Evolutionary conservation across 1,140 invertebrate species (phyloP), one percentile per base, ranked within the genome.

Genomic region (Oryctes rhinoceros): DNA sequence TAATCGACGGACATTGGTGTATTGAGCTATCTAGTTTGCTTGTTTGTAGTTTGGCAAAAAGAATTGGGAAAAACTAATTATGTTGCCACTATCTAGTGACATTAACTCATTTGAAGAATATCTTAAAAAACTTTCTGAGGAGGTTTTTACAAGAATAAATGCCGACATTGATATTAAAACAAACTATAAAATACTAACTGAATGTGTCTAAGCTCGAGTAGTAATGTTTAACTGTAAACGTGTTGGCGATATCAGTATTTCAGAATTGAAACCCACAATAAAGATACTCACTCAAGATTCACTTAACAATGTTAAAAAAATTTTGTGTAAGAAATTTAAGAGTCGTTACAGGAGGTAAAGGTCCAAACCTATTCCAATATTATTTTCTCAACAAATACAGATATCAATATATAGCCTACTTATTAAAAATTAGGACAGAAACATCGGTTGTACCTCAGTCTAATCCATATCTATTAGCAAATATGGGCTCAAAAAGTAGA

Each of bases 401-500:
- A 65, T n/a, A n/a, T n/a, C n/a, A 65, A 65, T 65, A 5, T 65
- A 65, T 65, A 79, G 39, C 47, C 6, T 13, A 39, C 39, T 18
- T 62, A 62, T 49, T 65, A 77, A 62, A 77, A 74, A 67, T 48
- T 39, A 79, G 80, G 75, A 62, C 35, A 30, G 18, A 13, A 2
- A 20, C 20, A 78, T 35, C 79, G 15, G 80, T 81, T n/a, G 81
- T 83, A 49, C 83, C 82, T 9, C 49, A 78, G 53, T 75, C 76
- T 30, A 84, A 84, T 81, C 35, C 48, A 49, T 83, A 84, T 80
- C 7, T 84, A 7, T 82, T 83, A 75, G 81, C 83, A 13, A 84
- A 83, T 78, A 80, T 82, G 11, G 44, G 47, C 37, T 83, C 80
- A n/a, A n/a, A 30, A 71, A 47, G 81, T 62, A 77, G 74, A 59